Base-by-base conservation (phyloP, 2,888 invertebrate species). In the Hirtodrosophila duncani region DNA sequence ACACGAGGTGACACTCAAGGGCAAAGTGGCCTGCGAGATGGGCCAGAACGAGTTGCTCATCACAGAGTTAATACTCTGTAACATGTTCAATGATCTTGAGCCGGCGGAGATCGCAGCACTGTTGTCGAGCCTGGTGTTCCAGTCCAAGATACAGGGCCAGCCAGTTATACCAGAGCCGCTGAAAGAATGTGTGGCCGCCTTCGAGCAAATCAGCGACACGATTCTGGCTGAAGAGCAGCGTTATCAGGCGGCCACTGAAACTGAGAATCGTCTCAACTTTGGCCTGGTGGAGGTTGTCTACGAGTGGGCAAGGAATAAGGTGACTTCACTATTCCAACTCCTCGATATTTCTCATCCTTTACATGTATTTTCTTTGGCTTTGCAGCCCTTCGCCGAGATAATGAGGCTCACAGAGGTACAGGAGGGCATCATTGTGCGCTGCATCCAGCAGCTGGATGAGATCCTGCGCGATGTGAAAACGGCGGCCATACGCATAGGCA, bases 341-440 rank as follows among this genome's bases (percentile, higher is more conserved):
- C n/a, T n/a, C n/a, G n/a, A n/a, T n/a, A 4, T 4, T 9, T 17
- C 11, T 17, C 1, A 7, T 2, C 2, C 8, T 41, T 3, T 6
- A 2, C 9, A 3, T n/a, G 11, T 24, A 24, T 9, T 1, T 33
- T 5, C 2, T 24, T 11, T 3, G 8, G 6, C 36, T 24, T 52
- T 81, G 9, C 84, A 96, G 89, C 94, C 97, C 0, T 99, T 99
- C 87, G 91, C 94, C 0, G 94, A 97, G 81, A 98, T 99, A 52
- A 97, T 96, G 92, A 90, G 92, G 67, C 87, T 96, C 42, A 98
- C 98, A 0, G 95, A 97, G 60, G 93, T 98, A 0, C 98, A 99
- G 84, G 99, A 99, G 86, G 99, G 99, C 1, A 95, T 98, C 57
- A 98, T 99, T 71, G 99, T 99, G 0, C 90, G 98, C 37, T 97